Base-by-base conservation (phyloP, 92 coral and sea anemone genomes). In the Siderastrea radians region DNA sequence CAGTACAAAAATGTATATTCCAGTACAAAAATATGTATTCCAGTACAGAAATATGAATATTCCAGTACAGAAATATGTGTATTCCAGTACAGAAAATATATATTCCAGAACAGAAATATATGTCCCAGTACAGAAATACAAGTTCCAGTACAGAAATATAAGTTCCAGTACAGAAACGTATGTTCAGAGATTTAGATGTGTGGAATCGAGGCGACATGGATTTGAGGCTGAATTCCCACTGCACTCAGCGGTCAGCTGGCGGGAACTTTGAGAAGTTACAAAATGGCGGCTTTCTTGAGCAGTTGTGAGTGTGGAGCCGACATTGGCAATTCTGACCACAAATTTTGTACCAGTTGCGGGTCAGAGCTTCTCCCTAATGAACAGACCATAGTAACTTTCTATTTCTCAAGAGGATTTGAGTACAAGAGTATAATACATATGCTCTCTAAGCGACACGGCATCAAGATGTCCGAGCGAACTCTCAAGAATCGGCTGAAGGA, bases 391-490 rank as follows among this genome's bases (percentile, higher is more conserved):
- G 74, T 80, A 79, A 50, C 62, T 9, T 26, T 26, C 38, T 26
- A 26, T 26, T 26, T 26, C 38, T 26, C 38, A 26, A 26, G 38
- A 26, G 38, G 38, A 26, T 26, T 26, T 26, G 38, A 26, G 38
- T 26, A 26, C 38, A 26, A 26, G 38, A 26, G 38, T 26, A 26
- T 26, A 26, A 26, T 26, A 26, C 38, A 26, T 0, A 26, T 26
- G 0, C 38, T 26, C 38, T 26, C 38, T 26, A 26, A 26, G 38
- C 38, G 0, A 26, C 38, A 26, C 38, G 38, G 38, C 38, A 26
- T 26, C 38, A 26, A 76, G 14, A 90, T 90, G 47, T 84, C 82
- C 8, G 86, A 71, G 70, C 77, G 86, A 17, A 90, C 82, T 10
- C 60, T 90, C 7, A 57, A 57, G 26, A 68, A 54, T 62, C 90